These are phyloP conservation scores for Anhinga rufa DNA, from an alignment of 2,113 vertebrate species.

Conservation along the genomic window DNA sequence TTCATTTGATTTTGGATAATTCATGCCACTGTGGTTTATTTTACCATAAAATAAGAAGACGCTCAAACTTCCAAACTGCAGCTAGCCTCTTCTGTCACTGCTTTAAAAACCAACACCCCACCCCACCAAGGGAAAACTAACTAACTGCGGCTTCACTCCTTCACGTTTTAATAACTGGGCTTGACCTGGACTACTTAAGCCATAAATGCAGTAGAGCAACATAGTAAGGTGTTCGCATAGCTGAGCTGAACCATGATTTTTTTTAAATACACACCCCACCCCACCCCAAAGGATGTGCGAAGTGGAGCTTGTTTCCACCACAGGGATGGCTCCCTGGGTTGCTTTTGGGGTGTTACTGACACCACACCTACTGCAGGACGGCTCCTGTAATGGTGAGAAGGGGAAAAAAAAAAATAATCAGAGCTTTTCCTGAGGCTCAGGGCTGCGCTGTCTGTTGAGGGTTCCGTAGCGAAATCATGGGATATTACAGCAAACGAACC, in stretches of 20 bases:
- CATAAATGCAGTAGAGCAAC: background rate
- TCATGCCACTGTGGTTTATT: background rate
- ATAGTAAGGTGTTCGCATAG: background rate
- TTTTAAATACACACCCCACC: too few species aligned
- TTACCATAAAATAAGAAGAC: background rate
- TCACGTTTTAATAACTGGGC: background rate
- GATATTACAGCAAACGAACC: background rate
- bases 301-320: background rate
- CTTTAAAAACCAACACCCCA: background rate
- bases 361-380: too few species aligned
- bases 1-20: background rate
- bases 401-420: too few species aligned
- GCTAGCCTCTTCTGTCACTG: background rate
- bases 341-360: too few species aligned
- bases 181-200: background rate
- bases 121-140: too few species aligned
- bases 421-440: background rate
- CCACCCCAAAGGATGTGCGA: background rate
- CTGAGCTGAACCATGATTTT: background rate
- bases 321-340: background rate
- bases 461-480: background rate
- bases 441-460: background rate
- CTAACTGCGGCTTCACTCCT: background rate
- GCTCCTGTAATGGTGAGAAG: too few species aligned
- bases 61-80: background rate